Percentiles rank a stretch among this genome's conserved stretches.
phyloP scores from a whole-genome alignment of 2,888 invertebrate genomes.

The Ichneumoninae sp. region DNA sequence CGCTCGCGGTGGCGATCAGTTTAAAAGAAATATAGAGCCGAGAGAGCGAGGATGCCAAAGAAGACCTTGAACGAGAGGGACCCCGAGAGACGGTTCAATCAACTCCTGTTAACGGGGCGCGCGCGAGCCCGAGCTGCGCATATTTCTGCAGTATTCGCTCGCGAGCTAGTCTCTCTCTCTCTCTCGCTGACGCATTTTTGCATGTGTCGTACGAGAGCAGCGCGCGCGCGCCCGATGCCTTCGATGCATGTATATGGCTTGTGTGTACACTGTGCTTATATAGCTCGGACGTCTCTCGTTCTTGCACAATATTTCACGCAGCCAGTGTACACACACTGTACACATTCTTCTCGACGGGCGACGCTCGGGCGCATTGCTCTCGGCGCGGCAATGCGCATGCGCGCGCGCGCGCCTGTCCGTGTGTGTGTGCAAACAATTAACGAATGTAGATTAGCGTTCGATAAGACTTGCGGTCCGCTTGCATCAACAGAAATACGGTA shows the following conservation, averaged over 20 bases:
- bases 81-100: constrained; percentile 77
- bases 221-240: not conserved
- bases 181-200: constrained; percentile 41
- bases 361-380: constrained; percentile 60
- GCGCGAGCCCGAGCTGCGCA: constrained; percentile 50
- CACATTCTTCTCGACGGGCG: not conserved
- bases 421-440: constrained; percentile 63
- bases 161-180: not conserved
- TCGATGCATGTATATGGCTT: constrained; percentile 8
- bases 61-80: constrained; percentile 76
- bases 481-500: constrained; percentile 45
- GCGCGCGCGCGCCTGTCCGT: not conserved
- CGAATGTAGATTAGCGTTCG: constrained; percentile 66
- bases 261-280: not conserved
- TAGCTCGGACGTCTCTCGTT: constrained; percentile 33
- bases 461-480: constrained; percentile 47
- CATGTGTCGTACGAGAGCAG: constrained; percentile 21
- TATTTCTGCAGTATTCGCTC: constrained; percentile 53
- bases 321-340: constrained; percentile 27
- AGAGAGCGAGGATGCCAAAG: constrained; percentile 43
- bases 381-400: constrained; percentile 34
- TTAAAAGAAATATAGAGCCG: constrained; percentile 26
- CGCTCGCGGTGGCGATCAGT: constrained; percentile 17
- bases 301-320: constrained; percentile 56
- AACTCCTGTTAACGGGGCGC: constrained; percentile 75